Conservation (phyloP, 2,113 vertebrate species). For the Fukomys damarensis region DNA sequence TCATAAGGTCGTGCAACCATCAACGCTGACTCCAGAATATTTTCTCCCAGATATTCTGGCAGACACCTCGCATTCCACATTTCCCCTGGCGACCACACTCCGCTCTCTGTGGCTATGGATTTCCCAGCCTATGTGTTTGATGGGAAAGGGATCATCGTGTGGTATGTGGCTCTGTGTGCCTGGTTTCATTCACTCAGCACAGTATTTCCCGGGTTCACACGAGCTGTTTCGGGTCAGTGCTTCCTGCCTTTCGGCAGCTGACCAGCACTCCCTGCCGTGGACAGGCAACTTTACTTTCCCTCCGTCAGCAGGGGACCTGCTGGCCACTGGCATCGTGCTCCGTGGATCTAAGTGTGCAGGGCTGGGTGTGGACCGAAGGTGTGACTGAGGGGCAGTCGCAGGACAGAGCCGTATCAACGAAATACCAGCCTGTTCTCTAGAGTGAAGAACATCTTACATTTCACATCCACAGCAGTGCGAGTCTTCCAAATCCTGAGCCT, state of each 20-base stretch:
- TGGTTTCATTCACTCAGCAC: background rate
- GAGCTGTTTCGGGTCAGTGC: rapidly evolving
- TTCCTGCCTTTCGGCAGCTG: background rate
- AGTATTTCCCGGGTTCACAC: background rate
- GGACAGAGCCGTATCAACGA: background rate
- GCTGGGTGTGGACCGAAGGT: background rate
- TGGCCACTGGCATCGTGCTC: too few relatives aligned
- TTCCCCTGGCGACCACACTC: background rate
- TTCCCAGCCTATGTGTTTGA: too few relatives aligned
- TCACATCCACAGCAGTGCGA: background rate
- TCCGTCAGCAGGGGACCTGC: background rate
- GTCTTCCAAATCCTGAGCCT: background rate
- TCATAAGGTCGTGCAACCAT: too few relatives aligned
- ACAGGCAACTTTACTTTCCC: background rate
- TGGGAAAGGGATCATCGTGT: background rate
- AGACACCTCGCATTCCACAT: background rate
- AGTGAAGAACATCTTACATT: too few relatives aligned
- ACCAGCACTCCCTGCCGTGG: background rate
- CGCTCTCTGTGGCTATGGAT: background rate
- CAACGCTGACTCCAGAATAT: background rate
- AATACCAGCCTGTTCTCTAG: background rate
- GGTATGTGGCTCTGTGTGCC: too few relatives aligned
- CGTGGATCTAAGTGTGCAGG: too few relatives aligned
- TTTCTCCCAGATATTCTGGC: background rate
- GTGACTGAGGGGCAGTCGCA: too few relatives aligned